A percentile compares a stretch with the other conserved stretches of the same genome.
Conservation (phyloP, 2,113 vertebrate genomes). For the Apodemus speciosus region DNA sequence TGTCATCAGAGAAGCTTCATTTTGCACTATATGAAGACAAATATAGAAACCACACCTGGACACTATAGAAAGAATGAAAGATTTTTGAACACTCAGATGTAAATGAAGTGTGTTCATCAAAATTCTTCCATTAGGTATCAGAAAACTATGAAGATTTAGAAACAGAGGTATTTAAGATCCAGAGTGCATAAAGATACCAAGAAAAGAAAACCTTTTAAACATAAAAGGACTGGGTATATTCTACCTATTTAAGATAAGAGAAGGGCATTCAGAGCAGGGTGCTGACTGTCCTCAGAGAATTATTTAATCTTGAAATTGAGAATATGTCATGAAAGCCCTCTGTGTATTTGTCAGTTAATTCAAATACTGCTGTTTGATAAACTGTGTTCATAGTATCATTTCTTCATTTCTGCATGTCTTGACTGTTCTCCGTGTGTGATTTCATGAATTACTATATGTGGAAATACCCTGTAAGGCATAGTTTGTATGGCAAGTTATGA, state of each 20-base stretch:
- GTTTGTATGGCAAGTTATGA: neutral
- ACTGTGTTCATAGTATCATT: neutral
- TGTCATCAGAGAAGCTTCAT: neutral
- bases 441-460: conserved; percentile 32
- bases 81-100: neutral
- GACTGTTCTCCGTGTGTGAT: neutral
- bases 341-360: conserved; percentile 34
- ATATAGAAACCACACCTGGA: neutral
- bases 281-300: neutral
- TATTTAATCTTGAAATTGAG: conserved; percentile 23
- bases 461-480: conserved; percentile 42
- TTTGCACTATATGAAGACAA: neutral
- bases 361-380: conserved; percentile 15
- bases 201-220: neutral
- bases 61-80: neutral
- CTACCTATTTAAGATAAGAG: neutral
- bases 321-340: neutral
- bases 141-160: neutral
- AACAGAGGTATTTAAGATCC: neutral
- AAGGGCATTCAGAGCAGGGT: neutral
- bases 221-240: neutral
- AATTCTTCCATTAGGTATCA: neutral
- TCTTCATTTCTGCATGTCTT: neutral
- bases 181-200: too few species aligned
- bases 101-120: neutral